These are phyloP conservation scores for Oasisia sp. DNA, from an alignment of 2,888 invertebrate species.

Conservation along the genomic window DNA sequence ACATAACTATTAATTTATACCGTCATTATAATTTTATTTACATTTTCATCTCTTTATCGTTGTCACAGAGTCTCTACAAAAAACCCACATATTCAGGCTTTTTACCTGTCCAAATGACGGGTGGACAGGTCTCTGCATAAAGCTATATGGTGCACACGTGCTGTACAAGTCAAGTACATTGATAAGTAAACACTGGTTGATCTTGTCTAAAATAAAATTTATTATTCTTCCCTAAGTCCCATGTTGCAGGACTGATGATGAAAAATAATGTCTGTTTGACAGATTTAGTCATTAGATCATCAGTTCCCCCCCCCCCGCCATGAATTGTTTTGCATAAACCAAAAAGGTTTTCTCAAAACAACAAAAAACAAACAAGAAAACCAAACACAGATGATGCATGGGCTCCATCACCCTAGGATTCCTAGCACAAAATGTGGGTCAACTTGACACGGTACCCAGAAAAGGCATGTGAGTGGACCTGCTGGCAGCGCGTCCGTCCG, in stretches of 20 bases:
- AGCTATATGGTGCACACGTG: too few relatives aligned
- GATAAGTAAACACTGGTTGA: not conserved
- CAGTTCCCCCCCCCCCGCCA: too few relatives aligned
- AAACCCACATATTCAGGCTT: not conserved
- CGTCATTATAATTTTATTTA: not conserved
- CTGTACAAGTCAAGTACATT: not conserved
- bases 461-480: not conserved
- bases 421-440: too few relatives aligned
- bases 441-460: not conserved
- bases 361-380: not conserved
- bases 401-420: too few relatives aligned
- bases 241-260: not conserved
- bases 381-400: not conserved
- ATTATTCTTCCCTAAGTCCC: not conserved
- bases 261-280: not conserved
- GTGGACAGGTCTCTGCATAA: too few relatives aligned
- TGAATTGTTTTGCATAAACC: not conserved
- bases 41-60: not conserved
- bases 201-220: not conserved
- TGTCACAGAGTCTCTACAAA: not conserved
- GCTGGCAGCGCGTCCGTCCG: not conserved
- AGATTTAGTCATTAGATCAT: not conserved
- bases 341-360: not conserved
- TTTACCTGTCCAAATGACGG: too few relatives aligned
- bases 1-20: not conserved